Percentiles rank a stretch among this genome's conserved stretches.
phyloP scores from a whole-genome alignment of 2,113 vertebrate genomes.

The Brachyhypopomus gauderio region DNA sequence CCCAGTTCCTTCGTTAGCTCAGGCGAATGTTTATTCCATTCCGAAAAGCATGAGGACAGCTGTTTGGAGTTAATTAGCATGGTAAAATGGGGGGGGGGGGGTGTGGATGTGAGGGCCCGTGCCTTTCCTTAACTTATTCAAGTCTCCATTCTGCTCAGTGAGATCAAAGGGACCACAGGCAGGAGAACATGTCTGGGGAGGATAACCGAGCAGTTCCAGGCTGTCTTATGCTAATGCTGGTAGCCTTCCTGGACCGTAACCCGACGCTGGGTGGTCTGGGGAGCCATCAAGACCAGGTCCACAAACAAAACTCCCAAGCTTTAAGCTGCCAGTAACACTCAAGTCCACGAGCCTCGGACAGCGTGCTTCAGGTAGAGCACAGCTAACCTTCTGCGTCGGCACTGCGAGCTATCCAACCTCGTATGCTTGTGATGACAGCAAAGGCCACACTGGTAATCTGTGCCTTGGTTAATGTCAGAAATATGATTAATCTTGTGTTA shows the following conservation, averaged over 20 bases:
- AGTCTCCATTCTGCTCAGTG: slow-evolving; percentile 43
- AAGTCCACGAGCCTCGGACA: background rate
- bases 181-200: slow-evolving; percentile 42
- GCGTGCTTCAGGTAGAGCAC: background rate
- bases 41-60: slow-evolving; percentile 34
- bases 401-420: background rate
- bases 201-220: slow-evolving; percentile 35
- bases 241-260: slow-evolving; percentile 1
- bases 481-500: background rate
- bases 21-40: slow-evolving; percentile 21
- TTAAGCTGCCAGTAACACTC: background rate
- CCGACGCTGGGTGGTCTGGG: slow-evolving; percentile 38
- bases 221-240: slow-evolving; percentile 33
- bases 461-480: background rate
- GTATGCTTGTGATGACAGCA: background rate
- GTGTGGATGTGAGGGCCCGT: slow-evolving; percentile 15
- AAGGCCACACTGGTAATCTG: background rate
- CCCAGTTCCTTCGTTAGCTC: background rate
- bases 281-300: slow-evolving; percentile 37
- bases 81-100: slow-evolving; percentile 3
- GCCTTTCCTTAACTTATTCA: slow-evolving; percentile 46
- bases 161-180: slow-evolving; percentile 48
- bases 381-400: background rate
- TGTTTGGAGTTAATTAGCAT: slow-evolving; percentile 53
- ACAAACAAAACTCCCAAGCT: slow-evolving; percentile 11